Evolutionary conservation across 2,797 vertebrate species (phyloP), one percentile per base, ranked within the genome.

Genomic region (Eulemur mongoz): DNA sequence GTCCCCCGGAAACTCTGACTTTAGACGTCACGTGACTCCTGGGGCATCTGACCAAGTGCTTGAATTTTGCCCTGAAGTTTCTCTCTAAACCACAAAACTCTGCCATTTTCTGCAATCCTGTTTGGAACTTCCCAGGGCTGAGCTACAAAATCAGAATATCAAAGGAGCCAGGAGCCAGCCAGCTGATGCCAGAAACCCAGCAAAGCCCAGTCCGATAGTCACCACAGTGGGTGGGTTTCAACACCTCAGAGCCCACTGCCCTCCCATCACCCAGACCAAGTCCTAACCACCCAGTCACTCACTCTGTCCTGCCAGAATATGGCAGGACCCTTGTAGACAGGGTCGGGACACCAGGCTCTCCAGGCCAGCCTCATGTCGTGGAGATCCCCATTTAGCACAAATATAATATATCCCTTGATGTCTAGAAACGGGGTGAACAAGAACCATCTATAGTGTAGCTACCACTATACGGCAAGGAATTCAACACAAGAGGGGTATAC

Each of bases 141-240:
- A 95, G 95, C 96, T 88, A 79, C 96, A 83, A 97, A 95, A 40
- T 84, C 86, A 95, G 96, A 97, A 93, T 96, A 97, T 88, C 95
- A 96, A 97, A 23, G 0, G 76, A 97, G 89, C 89, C 82, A 78
- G 94, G 32, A n/a, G 63, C 63, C 94, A 97, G 96, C 96, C 88
- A 97, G 98, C 97, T 98, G 97, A 89, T 92, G 87, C 93, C 96
- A 97, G 98, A 94, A 97, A 95, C 80, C 89, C 94, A 69, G 94
- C 38, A 73, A 97, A 97, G 97, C 94, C 92, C 92, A 95, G 86
- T 91, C 94, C 97, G 96, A 93, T 80, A 78, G 94, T 91, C 97
- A 98, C 95, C 93, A 97, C 95, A 75, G 70, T 96, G 93, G 91
- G 88, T 87, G 38, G 5, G 38, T 40, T 93, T 98, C 92, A 94